Conservation (phyloP, 2,797 vertebrate genomes). For the Buceros bicornis region DNA sequence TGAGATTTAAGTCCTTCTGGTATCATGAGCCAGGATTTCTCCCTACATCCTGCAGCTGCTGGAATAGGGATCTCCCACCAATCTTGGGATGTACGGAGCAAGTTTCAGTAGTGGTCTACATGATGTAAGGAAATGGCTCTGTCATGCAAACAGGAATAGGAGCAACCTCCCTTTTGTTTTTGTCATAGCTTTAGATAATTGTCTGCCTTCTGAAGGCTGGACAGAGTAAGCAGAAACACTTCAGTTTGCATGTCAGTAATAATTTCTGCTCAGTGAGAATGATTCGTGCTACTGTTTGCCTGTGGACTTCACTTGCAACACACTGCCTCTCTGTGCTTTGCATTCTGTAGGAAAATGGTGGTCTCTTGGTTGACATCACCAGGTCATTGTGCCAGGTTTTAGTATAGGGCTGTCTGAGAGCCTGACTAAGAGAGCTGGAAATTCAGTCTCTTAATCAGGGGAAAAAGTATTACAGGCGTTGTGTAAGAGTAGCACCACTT, state of each 20-base stretch:
- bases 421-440: neutral
- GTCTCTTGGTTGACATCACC: neutral
- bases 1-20: slow-evolving; percentile 56
- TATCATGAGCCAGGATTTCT: slow-evolving; percentile 7
- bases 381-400: neutral
- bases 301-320: neutral
- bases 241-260: neutral
- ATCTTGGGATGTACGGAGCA: neutral
- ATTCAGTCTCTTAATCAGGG: neutral
- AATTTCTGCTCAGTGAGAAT: neutral
- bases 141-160: neutral
- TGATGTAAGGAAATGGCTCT: neutral
- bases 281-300: neutral
- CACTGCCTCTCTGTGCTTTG: neutral
- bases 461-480: neutral
- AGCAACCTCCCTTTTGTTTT: neutral
- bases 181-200: neutral
- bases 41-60: neutral
- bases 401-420: neutral
- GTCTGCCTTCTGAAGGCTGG: neutral
- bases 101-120: neutral
- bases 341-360: neutral
- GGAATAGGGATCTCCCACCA: neutral
- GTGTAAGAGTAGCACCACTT: neutral
- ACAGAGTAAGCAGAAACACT: neutral